Conservation (phyloP, 2,113 vertebrate species). For the Oceanodroma tethys region DNA sequence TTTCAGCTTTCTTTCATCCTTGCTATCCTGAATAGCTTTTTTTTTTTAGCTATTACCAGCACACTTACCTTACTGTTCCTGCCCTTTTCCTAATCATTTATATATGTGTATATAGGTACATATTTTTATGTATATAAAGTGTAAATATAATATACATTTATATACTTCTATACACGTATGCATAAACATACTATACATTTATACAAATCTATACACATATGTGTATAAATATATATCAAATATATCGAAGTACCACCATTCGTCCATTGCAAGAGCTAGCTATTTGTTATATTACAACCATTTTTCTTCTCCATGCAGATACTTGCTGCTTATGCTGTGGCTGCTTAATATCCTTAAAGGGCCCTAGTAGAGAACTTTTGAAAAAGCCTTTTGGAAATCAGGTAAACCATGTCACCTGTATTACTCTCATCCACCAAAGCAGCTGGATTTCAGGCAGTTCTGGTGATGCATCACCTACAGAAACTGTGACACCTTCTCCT, state of each 20-base stretch:
- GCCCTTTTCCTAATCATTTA: background rate
- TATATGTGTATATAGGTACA: background rate
- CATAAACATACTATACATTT: background rate
- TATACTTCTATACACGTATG: background rate
- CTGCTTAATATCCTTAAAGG: background rate
- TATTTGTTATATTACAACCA: background rate
- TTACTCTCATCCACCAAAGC: background rate
- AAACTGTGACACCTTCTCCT: background rate
- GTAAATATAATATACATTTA: background rate
- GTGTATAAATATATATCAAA: background rate
- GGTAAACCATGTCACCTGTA: background rate
- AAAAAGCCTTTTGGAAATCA: background rate
- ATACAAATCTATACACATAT: background rate
- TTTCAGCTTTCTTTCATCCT: background rate
- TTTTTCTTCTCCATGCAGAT: background rate
- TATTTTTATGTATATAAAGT: background rate
- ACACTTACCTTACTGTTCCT: background rate
- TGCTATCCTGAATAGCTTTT: background rate
- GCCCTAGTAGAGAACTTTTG: background rate
- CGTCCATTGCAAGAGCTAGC: background rate
- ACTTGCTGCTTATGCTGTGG: background rate
- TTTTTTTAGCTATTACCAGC: background rate
- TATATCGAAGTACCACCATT: background rate
- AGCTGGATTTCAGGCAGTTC: background rate
- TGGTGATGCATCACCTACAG: background rate